Base-by-base conservation (phyloP, 37 sponge, comb jelly and placozoan species). In the Bolinopsis microptera region DNA sequence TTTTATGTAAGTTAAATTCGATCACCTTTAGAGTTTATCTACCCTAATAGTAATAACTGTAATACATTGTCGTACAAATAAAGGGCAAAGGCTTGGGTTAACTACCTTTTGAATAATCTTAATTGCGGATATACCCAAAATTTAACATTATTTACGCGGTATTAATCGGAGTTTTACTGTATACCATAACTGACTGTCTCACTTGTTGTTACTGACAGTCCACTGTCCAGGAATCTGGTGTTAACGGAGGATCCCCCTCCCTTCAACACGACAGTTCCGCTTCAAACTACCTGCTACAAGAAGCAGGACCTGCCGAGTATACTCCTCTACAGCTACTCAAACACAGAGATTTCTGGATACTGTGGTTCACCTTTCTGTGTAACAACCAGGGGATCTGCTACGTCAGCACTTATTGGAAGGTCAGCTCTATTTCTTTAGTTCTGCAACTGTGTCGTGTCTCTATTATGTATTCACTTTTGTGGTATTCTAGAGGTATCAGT, bases 321-420 rank as follows among this genome's bases (percentile, higher is more conserved):
- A 76, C 70, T n/a, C 98, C 98, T 24, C 35, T 69, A 3, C 92
- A 96, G 39, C 25, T 97, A 22, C 40, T 97, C 9, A 94, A 92
- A 32, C 93, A 93, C 23, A 5, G 76, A 0, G 94, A 95, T 69
- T 98, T 98, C 83, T 96, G 94, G 76, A 18, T 95, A 31, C 95
- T 98, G 16, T 96, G 96, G 97, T 34, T 94, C n/a, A 94, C 94
- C 93, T 95, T 96, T n/a, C 21, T 96, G 26, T 38, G 36, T 28
- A 95, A 92, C 34, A 92, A 94, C 0, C 90, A 95, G 61, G 94
- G 95, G 16, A 88, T 94, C 23, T 25, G 82, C 16, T 96, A 94
- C 38, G 83, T 93, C 8, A 61, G 94, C 13, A 88, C 96, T 0
- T 83, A 93, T 25, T 95, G 95, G 94, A 96, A 98, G 93, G 48